A percentile compares a stretch with the other conserved stretches of the same genome.
Evolutionary conservation across 2,113 vertebrate species (phyloP).

Genomic region (Holacanthus passer): DNA sequence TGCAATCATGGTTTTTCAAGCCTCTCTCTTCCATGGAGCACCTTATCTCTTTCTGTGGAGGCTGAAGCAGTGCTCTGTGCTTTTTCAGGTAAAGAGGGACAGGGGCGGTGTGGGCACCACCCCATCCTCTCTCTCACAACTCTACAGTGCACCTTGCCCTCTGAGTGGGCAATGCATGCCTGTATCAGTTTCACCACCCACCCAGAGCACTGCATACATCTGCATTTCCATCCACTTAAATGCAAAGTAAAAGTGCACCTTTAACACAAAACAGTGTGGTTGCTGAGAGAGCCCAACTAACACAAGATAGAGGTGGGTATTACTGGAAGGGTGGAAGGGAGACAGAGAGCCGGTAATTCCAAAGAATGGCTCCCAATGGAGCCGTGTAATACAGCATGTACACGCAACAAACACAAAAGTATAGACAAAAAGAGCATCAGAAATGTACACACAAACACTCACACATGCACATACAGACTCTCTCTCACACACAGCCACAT

Average conservation of each 20-base stretch:
- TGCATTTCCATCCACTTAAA: conserved; percentile 85
- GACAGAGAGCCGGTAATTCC: conserved; percentile 78
- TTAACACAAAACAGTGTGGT: conserved; percentile 81
- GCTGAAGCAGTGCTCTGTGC: conserved; percentile 74
- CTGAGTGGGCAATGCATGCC: conserved; percentile 78
- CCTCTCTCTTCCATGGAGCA: conserved; percentile 65
- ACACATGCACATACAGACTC: conserved; percentile 10
- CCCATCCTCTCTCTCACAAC: conserved; percentile 78
- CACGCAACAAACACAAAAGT: conserved; percentile 67
- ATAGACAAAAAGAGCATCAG: conserved; percentile 63
- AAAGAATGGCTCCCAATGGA: conserved; percentile 79
- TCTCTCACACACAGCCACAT: conserved; percentile 35
- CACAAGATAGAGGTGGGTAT: conserved; percentile 79
- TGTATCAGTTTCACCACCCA: conserved; percentile 86
- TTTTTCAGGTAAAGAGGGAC: conserved; percentile 81
- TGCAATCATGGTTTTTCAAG: conserved; percentile 47
- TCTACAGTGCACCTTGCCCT: conserved; percentile 76
- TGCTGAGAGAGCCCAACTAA: conserved; percentile 77
- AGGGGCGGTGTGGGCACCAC: conserved; percentile 79
- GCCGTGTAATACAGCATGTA: conserved; percentile 61
- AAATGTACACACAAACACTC: conserved; percentile 56
- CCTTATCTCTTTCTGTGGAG: conserved; percentile 76
- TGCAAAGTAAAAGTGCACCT: conserved; percentile 85
- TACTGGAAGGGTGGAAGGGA: conserved; percentile 80
- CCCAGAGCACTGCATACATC: conserved; percentile 80